Conservation (phyloP, 2,113 vertebrate genomes). For the Fregata magnificens region DNA sequence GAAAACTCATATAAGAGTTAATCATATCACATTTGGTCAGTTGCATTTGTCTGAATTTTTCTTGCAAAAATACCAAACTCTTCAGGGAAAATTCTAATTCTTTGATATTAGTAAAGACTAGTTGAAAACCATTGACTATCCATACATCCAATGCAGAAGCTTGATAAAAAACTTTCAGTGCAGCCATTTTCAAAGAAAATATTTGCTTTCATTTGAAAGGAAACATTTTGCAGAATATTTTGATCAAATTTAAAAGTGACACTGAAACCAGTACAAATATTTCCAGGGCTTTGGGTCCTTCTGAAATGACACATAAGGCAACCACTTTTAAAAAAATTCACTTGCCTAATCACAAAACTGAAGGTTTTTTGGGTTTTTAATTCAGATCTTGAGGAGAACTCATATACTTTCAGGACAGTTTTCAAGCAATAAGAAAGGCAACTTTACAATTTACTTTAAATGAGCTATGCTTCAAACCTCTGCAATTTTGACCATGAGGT, state of each 20-base stretch:
- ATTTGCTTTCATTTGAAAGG: background rate
- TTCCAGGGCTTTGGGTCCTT: background rate
- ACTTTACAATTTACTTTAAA: background rate
- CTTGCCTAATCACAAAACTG: background rate
- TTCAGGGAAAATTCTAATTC: background rate
- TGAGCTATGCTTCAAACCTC: background rate
- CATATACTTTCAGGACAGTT: background rate
- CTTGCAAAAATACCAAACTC: background rate
- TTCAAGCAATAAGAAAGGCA: background rate
- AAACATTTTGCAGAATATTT: background rate
- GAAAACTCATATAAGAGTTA: background rate
- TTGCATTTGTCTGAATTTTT: background rate
- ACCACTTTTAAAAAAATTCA: background rate
- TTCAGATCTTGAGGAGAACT: background rate
- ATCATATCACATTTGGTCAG: background rate
- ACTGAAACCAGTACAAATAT: background rate
- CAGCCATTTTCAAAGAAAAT: background rate
- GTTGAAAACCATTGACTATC: background rate
- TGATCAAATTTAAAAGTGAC: background rate
- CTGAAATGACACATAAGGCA: background rate
- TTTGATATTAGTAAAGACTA: background rate
- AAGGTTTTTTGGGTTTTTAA: background rate
- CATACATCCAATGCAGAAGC: accelerated
- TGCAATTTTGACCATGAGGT: background rate
- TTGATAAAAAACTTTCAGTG: background rate